A percentile compares a stretch with the other conserved stretches of the same genome.
Evolutionary conservation across 2,113 vertebrate genomes (phyloP).

Genomic region (Aphelocoma coerulescens): DNA sequence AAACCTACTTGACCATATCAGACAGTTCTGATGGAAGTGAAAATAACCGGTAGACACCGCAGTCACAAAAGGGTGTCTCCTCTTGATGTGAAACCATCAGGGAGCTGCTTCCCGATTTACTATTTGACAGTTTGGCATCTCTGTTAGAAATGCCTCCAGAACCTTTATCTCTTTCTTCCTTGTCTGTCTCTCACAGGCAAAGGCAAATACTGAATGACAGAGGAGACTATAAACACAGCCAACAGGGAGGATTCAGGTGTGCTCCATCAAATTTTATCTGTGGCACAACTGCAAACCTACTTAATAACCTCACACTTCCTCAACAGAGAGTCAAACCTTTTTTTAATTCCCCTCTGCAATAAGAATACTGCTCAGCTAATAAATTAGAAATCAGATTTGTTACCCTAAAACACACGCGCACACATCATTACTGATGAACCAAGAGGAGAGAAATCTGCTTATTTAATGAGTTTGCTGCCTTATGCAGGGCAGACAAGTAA

Average conservation of each 20-base stretch:
- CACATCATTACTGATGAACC: neutral
- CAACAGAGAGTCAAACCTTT: neutral
- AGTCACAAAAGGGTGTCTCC: conserved; percentile 46
- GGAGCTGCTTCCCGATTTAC: conserved; percentile 22
- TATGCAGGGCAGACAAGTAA: neutral
- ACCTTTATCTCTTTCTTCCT: conserved; percentile 14
- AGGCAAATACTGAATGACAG: conserved; percentile 50
- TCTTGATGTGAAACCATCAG: conserved; percentile 34
- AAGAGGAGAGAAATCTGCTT: neutral
- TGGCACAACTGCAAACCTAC: neutral
- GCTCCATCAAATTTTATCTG: neutral
- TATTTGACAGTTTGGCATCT: conserved; percentile 63
- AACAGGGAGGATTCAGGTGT: conserved; percentile 31
- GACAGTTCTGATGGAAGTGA: conserved; percentile 46
- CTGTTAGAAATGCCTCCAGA: conserved; percentile 38
- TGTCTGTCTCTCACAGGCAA: conserved; percentile 23
- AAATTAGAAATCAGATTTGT: neutral
- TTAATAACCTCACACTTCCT: conserved; percentile 7
- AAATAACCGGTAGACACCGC: neutral
- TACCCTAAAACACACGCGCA: neutral
- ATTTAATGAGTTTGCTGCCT: neutral
- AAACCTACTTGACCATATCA: conserved; percentile 45
- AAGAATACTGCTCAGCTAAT: neutral
- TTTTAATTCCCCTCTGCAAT: neutral
- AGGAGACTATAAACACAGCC: conserved; percentile 43